Conservation (phyloP, 2,888 invertebrate genomes). For the Poecilobothrus nobilitatus region DNA sequence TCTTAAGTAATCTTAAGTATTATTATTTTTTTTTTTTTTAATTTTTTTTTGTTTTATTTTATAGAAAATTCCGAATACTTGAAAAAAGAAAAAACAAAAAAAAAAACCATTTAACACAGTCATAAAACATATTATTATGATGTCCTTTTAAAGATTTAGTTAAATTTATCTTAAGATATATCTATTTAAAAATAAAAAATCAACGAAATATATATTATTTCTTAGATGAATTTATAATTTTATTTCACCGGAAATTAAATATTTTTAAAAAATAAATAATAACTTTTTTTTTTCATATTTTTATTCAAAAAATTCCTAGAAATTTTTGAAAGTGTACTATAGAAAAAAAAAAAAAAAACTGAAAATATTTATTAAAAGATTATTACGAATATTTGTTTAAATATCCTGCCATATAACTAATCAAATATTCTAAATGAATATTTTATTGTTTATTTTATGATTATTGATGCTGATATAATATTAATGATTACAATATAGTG, state of each 20-base stretch:
- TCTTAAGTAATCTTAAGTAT: no score
- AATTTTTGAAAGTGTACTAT: background rate
- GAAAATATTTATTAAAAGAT: background rate
- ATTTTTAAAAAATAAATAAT: no score
- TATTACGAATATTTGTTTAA: background rate
- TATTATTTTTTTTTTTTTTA: no score
- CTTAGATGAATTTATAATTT: background rate
- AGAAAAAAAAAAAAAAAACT: background rate
- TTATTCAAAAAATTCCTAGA: background rate
- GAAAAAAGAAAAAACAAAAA: no score
- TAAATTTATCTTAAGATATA: no score
- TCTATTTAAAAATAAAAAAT: no score
- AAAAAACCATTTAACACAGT: no score
- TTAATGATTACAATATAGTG: background rate
- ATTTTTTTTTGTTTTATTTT: no score
- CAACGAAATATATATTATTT: no score
- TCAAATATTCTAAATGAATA: background rate
- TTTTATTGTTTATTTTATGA: slow-evolving; percentile 4
- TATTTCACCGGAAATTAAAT: background rate
- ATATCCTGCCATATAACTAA: background rate
- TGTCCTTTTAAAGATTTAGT: no score
- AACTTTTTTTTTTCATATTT: background rate
- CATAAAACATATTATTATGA: no score
- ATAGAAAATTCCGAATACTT: no score
- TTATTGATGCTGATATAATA: background rate